phyloP scores from a whole-genome alignment of 1,140 invertebrate species.

The Papilio dardanus region DNA sequence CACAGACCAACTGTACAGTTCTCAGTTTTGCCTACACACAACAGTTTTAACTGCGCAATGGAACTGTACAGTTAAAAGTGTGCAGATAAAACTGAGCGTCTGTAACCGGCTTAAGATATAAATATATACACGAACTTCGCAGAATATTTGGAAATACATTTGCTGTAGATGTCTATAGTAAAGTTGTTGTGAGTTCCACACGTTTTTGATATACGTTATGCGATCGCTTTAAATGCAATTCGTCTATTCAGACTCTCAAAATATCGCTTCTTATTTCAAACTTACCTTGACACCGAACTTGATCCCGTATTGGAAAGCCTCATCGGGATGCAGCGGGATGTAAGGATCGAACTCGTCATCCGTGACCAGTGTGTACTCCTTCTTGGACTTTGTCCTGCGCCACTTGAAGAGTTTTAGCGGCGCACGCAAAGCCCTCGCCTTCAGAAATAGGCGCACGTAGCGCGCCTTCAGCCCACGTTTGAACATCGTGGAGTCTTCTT shows the following conservation, averaged over 20 bases:
- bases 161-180: too few species aligned
- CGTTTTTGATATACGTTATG: too few species aligned
- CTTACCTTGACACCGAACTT: slow-evolving; percentile 98
- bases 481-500: slow-evolving; percentile 64
- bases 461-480: slow-evolving; percentile 59
- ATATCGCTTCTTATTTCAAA: background rate
- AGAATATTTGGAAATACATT: too few species aligned
- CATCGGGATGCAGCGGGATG: slow-evolving; percentile 96
- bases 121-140: too few species aligned
- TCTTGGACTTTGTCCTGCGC: slow-evolving; percentile 88
- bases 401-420: slow-evolving; percentile 76
- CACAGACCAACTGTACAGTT: too few species aligned
- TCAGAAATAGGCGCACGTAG: slow-evolving; percentile 65
- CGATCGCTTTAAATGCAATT: too few species aligned
- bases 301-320: slow-evolving; percentile 98
- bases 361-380: slow-evolving; percentile 96
- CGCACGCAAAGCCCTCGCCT: slow-evolving; percentile 61
- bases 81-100: too few species aligned
- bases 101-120: too few species aligned
- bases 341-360: slow-evolving; percentile 97
- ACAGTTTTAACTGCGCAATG: too few species aligned
- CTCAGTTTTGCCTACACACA: too few species aligned
- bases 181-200: too few species aligned
- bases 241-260: background rate
- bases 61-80: too few species aligned